Evolutionary conservation across 1,140 invertebrate species (phyloP), one percentile per base, ranked within the genome.

Genomic region (Calephelis virginiensis): DNA sequence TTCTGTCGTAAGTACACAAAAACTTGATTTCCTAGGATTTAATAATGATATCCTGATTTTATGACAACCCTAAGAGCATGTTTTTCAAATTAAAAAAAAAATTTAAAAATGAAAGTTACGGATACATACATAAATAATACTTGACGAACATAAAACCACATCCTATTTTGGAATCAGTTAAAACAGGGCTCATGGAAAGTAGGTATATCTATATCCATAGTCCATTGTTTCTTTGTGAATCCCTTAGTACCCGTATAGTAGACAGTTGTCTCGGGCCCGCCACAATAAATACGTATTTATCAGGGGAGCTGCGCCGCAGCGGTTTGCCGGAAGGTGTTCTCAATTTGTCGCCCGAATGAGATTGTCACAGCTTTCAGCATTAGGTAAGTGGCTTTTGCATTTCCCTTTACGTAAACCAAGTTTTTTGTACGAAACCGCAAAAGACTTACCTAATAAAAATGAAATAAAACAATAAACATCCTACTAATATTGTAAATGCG

Each of bases 271-370:
- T 72, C 76, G 66, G 59, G 66, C 62, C 66, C 64, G 64, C 81
- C 81, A 75, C 80, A 86, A 86, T 82, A 86, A 85, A 89, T 82
- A 86, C 82, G 74, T 85, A 78, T 82, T 85, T 84, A 83, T 76
- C 80, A 78, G 82, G 71, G 75, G 75, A 14, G 68, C 68, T 63
- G 60, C 66, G 68, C 71, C 81, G 76, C 77, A 76, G 76, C 74
- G 73, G 40, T 43, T 61, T 78, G 71, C 75, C 77, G 83, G 81
- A 85, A 87, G 82, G 79, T 85, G 86, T 83, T 82, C 77, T 78
- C 83, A 85, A 89, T 89, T 89, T 89, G 86, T 89, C 83, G 83
- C 73, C 63, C 64, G 77, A 85, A 87, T 86, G 82, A 86, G 80
- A 84, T 86, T 87, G 85, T 89, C 81, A 76, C 78, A 80, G 80